Evolutionary conservation across 2,888 invertebrate genomes (phyloP), one percentile per base, ranked within the genome.

Genomic region (Chaitophorus viminalis): DNA sequence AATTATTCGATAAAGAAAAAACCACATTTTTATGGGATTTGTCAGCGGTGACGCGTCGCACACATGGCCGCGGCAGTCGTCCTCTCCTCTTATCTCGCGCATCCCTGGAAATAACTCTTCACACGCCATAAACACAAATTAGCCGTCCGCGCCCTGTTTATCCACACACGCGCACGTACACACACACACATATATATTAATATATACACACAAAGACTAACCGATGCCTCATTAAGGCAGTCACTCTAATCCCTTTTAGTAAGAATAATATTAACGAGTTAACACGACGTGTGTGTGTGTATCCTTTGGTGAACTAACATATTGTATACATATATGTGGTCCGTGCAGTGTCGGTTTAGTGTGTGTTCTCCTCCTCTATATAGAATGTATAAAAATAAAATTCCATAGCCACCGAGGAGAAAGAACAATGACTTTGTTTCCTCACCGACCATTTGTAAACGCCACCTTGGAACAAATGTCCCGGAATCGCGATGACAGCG

Each of bases 31-130:
- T 84, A 46, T 68, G 31, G 9, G 31, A 84, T 84, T 84, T 84
- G 65, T 76, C 83, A 21, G 60, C 29, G 21, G 29, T n/a, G 25
- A 72, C 72, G 65, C 25, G 36, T 4, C 36, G 31, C 36, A 75
- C 83, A 83, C 29, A 39, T 83, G 83, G 75, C 33, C n/a, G 5
- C 36, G 6, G 33, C 36, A 18, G 33, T 21, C 60, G 14, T 21
- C 29, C 29, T 70, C 60, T 74, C 31, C 72, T 5, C 76, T 72
- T 33, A 54, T 87, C 72, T 36, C 70, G 36, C 25, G 72, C 25
- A 60, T 79, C 86, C 79, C 86, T 87, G 79, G 39, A 87, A 87
- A 87, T 87, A 87, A 87, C 86, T 87, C 79, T 81, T 79, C 79
- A 79, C 86, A 87, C 86, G 86, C 86, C 79, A 60, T 65, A 74